These are phyloP conservation scores for Phasianus colchicus DNA, from an alignment of 2,113 vertebrate genomes.

Conservation along the genomic window DNA sequence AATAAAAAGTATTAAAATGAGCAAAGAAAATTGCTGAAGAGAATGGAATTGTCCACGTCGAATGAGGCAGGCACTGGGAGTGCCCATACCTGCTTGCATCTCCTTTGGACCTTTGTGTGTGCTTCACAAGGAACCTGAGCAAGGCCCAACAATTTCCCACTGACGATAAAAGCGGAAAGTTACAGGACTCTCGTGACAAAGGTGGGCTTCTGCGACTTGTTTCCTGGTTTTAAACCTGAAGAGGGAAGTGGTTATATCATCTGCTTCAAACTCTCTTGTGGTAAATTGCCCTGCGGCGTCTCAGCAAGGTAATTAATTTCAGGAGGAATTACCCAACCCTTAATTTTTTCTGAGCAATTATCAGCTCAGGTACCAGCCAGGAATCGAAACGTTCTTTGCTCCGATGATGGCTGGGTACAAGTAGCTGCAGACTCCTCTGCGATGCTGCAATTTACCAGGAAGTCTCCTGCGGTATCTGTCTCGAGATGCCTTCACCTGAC, in stretches of 20 bases:
- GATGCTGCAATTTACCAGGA: slow-evolving; percentile 13
- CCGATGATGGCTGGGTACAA: slow-evolving; percentile 39
- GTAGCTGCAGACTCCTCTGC: slow-evolving; percentile 61
- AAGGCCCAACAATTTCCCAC: neutral
- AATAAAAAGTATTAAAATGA: neutral
- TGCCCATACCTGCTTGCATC: neutral
- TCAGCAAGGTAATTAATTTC: slow-evolving; percentile 63
- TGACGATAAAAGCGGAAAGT: neutral
- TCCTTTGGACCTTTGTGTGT: neutral
- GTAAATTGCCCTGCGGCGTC: slow-evolving; percentile 26
- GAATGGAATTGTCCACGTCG: neutral
- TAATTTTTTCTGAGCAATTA: slow-evolving; percentile 74
- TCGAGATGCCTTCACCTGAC: neutral
- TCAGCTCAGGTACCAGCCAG: slow-evolving; percentile 67
- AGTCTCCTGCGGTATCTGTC: slow-evolving; percentile 26
- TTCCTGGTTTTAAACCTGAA: neutral
- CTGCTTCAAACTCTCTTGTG: neutral
- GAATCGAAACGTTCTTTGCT: slow-evolving; percentile 28
- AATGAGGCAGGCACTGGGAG: neutral
- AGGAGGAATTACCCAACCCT: slow-evolving; percentile 70
- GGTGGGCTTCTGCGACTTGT: neutral
- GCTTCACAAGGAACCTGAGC: neutral
- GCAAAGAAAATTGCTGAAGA: neutral
- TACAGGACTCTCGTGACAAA: neutral
- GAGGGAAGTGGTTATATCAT: slow-evolving; percentile 34